phyloP scores from a whole-genome alignment of 2,888 invertebrate species.

The Caenorhabditis zanzibari region DNA sequence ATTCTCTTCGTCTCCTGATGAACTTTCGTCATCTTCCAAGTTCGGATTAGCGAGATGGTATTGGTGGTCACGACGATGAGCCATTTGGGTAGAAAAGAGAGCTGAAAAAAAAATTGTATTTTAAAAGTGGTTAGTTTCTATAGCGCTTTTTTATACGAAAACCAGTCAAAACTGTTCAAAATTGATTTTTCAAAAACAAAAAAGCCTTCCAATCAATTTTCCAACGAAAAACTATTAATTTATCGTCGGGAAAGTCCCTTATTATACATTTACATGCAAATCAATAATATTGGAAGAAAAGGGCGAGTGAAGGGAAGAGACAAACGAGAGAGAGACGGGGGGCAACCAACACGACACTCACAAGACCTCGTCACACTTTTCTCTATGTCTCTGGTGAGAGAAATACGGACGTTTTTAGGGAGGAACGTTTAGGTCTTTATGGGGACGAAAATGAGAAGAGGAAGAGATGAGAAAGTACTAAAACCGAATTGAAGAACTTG shows the following conservation, averaged over 20 bases:
- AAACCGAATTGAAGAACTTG: too few species aligned
- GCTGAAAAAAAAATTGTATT: background rate
- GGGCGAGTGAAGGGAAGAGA: constrained; percentile 18
- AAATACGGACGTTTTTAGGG: background rate
- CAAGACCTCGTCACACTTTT: constrained; percentile 3
- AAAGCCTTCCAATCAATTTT: too few species aligned
- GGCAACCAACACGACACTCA: background rate
- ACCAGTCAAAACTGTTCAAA: too few species aligned
- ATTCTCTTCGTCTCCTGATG: background rate
- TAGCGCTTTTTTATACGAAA: too few species aligned
- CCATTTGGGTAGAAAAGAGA: background rate
- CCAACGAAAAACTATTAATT: background rate
- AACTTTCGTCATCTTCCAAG: background rate
- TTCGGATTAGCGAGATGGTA: background rate
- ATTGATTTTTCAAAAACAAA: background rate
- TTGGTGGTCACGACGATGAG: constrained; percentile 3
- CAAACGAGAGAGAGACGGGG: background rate
- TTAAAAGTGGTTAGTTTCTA: background rate
- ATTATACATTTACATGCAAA: background rate
- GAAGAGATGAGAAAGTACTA: too few species aligned
- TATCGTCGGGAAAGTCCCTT: background rate
- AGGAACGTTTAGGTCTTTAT: background rate
- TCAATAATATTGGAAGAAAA: constrained; percentile 1
- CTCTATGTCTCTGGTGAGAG: constrained; percentile 1
- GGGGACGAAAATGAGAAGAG: too few species aligned